Conservation (phyloP, 2,797 vertebrate species). For the Microchirus variegatus region DNA sequence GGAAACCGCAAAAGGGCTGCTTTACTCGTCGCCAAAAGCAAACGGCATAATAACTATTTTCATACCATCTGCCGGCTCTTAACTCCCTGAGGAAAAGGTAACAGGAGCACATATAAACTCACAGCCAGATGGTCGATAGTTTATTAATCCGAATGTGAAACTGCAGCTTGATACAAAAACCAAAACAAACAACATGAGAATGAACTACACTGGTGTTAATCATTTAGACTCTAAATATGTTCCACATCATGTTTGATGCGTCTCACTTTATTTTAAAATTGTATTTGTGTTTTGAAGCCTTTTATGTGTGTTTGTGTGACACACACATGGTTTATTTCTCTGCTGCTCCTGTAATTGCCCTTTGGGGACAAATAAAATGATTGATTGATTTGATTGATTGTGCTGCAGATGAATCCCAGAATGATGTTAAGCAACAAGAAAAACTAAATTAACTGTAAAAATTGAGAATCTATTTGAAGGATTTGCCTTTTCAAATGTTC, state of each 20-base stretch:
- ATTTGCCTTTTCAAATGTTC: background rate
- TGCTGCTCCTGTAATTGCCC: background rate
- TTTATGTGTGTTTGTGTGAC: background rate
- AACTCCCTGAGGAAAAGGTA: slow-evolving; percentile 1
- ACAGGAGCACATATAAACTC: background rate
- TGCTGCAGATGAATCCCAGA: slow-evolving; percentile 15
- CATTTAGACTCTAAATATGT: too few relatives aligned
- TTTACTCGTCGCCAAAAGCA: slow-evolving; percentile 4
- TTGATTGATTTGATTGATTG: slow-evolving; percentile 41
- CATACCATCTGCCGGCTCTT: background rate
- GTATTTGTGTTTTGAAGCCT: background rate
- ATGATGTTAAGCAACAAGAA: slow-evolving; percentile 16
- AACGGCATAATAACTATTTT: background rate
- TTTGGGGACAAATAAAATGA: slow-evolving; percentile 35
- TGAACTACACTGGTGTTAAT: background rate
- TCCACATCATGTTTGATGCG: too few relatives aligned
- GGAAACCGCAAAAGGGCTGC: background rate
- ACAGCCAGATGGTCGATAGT: background rate
- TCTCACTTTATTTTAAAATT: too few relatives aligned
- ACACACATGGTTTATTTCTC: slow-evolving; percentile 1
- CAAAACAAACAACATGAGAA: background rate
- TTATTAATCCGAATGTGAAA: background rate
- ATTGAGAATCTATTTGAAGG: background rate
- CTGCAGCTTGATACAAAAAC: background rate
- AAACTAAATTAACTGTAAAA: background rate